Base-by-base conservation (phyloP, 2,113 vertebrate genomes). In the Camelus bactrianus region DNA sequence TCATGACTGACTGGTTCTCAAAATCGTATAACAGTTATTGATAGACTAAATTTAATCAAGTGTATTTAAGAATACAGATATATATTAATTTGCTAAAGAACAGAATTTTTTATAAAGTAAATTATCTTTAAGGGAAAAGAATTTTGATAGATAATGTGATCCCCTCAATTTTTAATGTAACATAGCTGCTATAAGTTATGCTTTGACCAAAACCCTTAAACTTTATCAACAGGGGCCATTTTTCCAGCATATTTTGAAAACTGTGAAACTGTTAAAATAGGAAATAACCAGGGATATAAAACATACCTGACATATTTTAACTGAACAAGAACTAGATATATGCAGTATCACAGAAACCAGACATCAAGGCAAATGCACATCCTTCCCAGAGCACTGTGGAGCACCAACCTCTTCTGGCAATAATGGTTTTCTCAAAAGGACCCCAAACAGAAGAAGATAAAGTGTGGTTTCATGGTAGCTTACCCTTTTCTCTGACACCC, bases 401-500 rank as follows among this genome's bases (percentile, higher is more conserved):
- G 48, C 94, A 93, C 48, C 10, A 54, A 77, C 75, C 58, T 91
- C 48, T 91, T 88, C 64, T 52, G 76, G 83, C 52, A 90, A 94
- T 58, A 73, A 85, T 73, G 84, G 46, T 52, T 95, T 70, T 93
- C 64, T 93, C 52, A 89, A 60, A 86, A 92, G 60, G 69, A 93
- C 32, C 75, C 87, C 79, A 89, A 97, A 98, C 50, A 98, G 85
- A 97, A 97, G 97, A 98, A 98, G 77, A 97, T 46, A 95, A 96
- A 98, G 93, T 1, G 13, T 97, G 97, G 83, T 98, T 98, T 98
- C 96, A 96, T 54, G 94, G 87, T 98, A 98, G 98, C 99, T 99
- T 98, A 99, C 99, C 99, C 99, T 99, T 98, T 99, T 99, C 98
- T 99, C 99, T 94, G 99, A 98, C 72, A 98, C 98, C 95, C 97